Conservation (phyloP, 2,888 invertebrate species). For the Yponomeuta malinellus region DNA sequence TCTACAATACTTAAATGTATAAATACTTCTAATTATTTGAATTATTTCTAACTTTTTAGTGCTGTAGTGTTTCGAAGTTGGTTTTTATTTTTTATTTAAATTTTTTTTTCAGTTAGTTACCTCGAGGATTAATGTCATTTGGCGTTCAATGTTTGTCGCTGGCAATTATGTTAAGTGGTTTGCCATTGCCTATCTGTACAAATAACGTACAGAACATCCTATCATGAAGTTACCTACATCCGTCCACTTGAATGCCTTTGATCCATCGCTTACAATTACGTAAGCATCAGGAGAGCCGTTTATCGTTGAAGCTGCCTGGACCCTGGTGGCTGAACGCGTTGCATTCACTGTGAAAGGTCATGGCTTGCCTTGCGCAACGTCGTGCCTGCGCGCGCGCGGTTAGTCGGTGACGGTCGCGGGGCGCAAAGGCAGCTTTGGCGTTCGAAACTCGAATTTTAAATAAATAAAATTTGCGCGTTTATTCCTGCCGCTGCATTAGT, state of each 20-base stretch:
- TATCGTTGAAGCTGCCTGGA: not conserved
- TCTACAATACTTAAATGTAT: too few species aligned
- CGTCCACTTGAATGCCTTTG: conserved; percentile 6
- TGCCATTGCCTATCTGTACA: too few species aligned
- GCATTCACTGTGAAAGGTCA: conserved; percentile 18
- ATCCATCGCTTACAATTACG: conserved; percentile 3
- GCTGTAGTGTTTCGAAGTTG: too few species aligned
- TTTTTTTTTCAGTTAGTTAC: not conserved
- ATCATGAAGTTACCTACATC: not conserved
- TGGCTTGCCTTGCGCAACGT: conserved; percentile 19
- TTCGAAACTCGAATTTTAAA: not conserved
- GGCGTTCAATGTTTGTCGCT: not conserved
- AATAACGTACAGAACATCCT: too few species aligned
- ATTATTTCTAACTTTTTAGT: too few species aligned
- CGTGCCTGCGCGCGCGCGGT: conserved; percentile 22
- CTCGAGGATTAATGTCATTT: not conserved
- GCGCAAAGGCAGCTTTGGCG: conserved; percentile 2
- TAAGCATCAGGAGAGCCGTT: not conserved
- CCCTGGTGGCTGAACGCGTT: conserved; percentile 6
- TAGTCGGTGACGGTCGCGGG: conserved; percentile 33
- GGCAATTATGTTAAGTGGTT: not conserved
- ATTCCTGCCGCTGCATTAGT: not conserved
- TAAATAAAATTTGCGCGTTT: not conserved
- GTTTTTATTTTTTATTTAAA: too few species aligned
- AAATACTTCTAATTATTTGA: too few species aligned